These are phyloP conservation scores for Archilochus colubris DNA, from an alignment of 2,113 vertebrate species.

Conservation along the genomic window DNA sequence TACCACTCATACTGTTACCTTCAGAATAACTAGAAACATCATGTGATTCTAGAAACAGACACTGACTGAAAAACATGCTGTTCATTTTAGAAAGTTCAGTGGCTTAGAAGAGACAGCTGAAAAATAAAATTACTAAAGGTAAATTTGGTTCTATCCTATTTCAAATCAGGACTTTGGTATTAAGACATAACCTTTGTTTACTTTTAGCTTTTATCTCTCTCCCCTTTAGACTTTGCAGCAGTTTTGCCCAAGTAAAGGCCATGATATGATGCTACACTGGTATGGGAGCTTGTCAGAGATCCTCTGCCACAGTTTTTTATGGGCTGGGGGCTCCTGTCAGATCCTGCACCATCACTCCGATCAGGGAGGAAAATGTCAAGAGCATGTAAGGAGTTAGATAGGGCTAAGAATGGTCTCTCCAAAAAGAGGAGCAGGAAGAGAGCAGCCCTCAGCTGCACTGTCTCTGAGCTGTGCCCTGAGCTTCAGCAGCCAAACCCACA, in stretches of 20 bases:
- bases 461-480: background rate
- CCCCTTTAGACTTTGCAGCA: background rate
- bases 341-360: background rate
- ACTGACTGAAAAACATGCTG: no score
- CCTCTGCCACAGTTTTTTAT: background rate
- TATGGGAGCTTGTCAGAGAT: fast-evolving
- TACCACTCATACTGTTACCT: no score
- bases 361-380: background rate
- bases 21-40: no score
- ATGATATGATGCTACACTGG: background rate
- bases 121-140: no score
- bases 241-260: background rate
- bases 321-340: background rate
- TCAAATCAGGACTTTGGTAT: background rate
- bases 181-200: background rate
- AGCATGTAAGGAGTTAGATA: background rate
- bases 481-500: background rate
- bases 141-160: no score
- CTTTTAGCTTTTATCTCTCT: background rate
- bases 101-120: no score
- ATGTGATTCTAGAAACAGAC: no score
- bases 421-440: fast-evolving
- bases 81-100: no score
- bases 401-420: background rate
- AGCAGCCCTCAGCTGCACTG: background rate